phyloP scores from a whole-genome alignment of 2,113 vertebrate genomes.

The Pelecanoides urinatrix region DNA sequence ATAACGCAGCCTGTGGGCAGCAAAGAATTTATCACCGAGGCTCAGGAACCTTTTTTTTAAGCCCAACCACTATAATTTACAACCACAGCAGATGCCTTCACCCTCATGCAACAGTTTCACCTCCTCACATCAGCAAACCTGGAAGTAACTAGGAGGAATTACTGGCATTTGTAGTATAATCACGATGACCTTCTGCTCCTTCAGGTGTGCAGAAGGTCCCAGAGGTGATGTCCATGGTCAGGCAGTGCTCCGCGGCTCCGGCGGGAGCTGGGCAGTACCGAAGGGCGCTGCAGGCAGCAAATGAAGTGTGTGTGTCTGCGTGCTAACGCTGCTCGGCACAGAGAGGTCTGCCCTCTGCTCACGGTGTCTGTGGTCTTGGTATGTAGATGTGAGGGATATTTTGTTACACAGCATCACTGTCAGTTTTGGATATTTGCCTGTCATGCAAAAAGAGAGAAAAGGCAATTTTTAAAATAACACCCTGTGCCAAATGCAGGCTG shows the following conservation, averaged over 20 bases:
- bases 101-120: neutral
- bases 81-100: neutral
- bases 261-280: neutral
- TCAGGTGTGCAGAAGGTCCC: neutral
- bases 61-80: neutral
- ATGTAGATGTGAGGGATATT: neutral
- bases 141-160: neutral
- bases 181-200: accelerated
- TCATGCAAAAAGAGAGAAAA: neutral
- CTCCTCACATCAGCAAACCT: neutral
- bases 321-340: neutral
- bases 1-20: neutral
- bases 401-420: neutral
- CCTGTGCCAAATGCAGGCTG: neutral
- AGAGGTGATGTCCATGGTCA: neutral
- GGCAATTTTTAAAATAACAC: neutral
- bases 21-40: neutral
- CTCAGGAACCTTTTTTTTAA: neutral
- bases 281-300: neutral
- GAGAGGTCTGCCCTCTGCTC: neutral
- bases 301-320: neutral
- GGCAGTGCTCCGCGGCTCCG: accelerated
- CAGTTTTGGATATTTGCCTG: neutral
- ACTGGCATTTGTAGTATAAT: neutral
- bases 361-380: accelerated